phyloP scores from a whole-genome alignment of 2,888 invertebrate genomes.

The Silvanus unidentatus region DNA sequence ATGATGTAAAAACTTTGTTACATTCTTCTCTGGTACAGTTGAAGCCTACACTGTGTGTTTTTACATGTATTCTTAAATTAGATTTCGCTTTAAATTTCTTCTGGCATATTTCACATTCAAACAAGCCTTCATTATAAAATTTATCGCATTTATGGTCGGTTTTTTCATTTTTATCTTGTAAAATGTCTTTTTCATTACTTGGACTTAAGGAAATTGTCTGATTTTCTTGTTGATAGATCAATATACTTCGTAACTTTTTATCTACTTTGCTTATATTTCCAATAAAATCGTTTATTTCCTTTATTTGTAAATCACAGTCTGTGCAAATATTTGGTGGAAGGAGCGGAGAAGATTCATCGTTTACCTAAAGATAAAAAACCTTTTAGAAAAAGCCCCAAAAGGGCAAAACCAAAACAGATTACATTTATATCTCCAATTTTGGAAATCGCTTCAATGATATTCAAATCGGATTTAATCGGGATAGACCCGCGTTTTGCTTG shows the following conservation, averaged over 20 bases:
- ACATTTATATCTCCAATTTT: neutral
- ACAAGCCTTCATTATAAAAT: neutral
- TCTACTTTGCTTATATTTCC: conserved; percentile 22
- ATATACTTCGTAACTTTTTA: conserved; percentile 15
- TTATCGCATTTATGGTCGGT: neutral
- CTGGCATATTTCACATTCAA: conserved; percentile 10
- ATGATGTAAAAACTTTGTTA: conserved; percentile 24
- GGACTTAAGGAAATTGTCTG: too few relatives aligned
- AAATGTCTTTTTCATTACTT: too few relatives aligned
- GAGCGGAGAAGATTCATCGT: conserved; percentile 16
- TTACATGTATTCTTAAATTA: conserved; percentile 15
- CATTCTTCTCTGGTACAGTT: conserved; percentile 25
- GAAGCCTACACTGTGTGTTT: conserved; percentile 16
- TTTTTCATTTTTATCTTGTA: neutral
- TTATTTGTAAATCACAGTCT: conserved; percentile 22
- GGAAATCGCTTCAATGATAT: conserved; percentile 20
- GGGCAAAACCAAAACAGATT: too few relatives aligned
- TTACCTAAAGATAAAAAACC: conserved; percentile 17
- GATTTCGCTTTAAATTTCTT: conserved; percentile 15
- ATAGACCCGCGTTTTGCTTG: conserved; percentile 12
- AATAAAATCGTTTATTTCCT: conserved; percentile 22
- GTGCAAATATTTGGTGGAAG: conserved; percentile 25
- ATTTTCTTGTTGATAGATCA: conserved; percentile 3
- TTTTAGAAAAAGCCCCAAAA: too few relatives aligned
- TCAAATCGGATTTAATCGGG: conserved; percentile 11